phyloP scores from a whole-genome alignment of 92 coral and sea anemone species.

The Micromussa lordhowensis region DNA sequence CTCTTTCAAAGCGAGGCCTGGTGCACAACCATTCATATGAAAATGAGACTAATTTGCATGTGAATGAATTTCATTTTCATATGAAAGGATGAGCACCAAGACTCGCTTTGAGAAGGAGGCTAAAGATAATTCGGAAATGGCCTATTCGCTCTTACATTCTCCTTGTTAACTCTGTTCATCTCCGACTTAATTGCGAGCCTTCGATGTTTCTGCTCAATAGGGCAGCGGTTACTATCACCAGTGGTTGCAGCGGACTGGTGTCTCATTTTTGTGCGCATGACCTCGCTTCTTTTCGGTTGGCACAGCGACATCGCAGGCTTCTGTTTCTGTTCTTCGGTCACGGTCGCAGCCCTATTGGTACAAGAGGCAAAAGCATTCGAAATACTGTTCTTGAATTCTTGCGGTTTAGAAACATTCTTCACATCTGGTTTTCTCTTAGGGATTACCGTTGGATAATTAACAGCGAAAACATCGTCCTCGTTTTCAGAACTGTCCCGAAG shows the following conservation, averaged over 20 bases:
- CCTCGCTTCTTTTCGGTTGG: not conserved
- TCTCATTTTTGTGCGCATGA: conserved; percentile 6
- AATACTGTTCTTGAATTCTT: not conserved
- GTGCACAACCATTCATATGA: too few species aligned
- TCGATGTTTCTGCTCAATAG: conserved; percentile 10
- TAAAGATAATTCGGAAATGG: too few species aligned
- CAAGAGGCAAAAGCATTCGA: not conserved
- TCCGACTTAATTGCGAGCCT: not conserved
- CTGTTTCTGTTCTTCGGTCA: not conserved
- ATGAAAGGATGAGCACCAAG: too few species aligned
- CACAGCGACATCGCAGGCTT: conserved; percentile 8
- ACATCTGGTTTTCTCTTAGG: not conserved
- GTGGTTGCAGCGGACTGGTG: conserved; percentile 11
- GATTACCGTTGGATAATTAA: conserved; percentile 19
- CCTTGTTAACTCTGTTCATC: conserved; percentile 47
- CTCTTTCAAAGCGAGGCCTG: too few species aligned
- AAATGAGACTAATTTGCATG: too few species aligned
- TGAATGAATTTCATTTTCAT: too few species aligned
- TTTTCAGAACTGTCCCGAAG: not conserved
- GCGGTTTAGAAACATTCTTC: not conserved
- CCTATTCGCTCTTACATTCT: conserved; percentile 69
- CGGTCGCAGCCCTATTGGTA: not conserved
- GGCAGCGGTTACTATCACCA: conserved; percentile 3
- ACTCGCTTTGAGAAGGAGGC: too few species aligned
- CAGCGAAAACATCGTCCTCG: conserved; percentile 36